phyloP scores from a whole-genome alignment of 2,113 vertebrate genomes.

The Mystacornis crossleyi region DNA sequence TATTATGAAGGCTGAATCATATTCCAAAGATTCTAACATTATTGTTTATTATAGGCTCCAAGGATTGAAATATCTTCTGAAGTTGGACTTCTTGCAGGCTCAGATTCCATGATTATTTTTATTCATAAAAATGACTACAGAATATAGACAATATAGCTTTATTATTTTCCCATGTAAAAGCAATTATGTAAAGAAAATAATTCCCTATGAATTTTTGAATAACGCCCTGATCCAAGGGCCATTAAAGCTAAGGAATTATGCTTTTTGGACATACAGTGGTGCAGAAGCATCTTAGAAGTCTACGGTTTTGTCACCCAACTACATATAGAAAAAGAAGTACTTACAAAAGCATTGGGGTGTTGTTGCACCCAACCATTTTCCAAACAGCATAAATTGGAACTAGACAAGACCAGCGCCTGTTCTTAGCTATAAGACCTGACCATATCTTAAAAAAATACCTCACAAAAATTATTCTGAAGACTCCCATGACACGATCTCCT shows the following conservation, averaged over 20 bases:
- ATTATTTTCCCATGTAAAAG: background rate
- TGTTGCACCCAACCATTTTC: background rate
- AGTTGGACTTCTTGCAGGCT: background rate
- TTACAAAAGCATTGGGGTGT: background rate
- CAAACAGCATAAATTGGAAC: background rate
- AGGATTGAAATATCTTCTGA: background rate
- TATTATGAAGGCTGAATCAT: background rate
- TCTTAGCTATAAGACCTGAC: background rate
- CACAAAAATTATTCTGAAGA: background rate
- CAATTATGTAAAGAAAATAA: background rate
- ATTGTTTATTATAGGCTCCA: background rate
- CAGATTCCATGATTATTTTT: background rate
- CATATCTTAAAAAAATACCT: background rate
- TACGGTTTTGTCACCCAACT: background rate
- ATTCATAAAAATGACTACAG: background rate
- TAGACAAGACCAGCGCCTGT: background rate
- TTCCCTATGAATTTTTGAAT: background rate
- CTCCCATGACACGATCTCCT: rapidly evolving
- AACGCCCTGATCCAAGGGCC: background rate
- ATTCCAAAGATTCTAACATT: background rate
- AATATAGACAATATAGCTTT: background rate
- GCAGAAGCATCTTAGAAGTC: background rate
- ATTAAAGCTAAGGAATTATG: background rate
- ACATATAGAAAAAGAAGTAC: background rate
- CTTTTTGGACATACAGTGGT: background rate